phyloP scores from a whole-genome alignment of 2,113 vertebrate genomes.

The Bothrops jararaca region DNA sequence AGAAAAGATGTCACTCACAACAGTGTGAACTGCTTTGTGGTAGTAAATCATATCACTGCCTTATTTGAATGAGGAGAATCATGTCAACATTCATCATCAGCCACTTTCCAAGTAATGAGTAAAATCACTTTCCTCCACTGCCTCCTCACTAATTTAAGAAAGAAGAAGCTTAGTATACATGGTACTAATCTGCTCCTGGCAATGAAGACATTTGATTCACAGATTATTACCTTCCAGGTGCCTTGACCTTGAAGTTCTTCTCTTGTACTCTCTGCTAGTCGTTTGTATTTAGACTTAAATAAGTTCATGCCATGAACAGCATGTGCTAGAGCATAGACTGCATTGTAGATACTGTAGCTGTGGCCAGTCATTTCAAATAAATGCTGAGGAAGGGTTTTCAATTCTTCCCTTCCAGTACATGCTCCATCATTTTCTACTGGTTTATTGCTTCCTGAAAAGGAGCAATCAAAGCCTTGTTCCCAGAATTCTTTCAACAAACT shows the following conservation, averaged over 20 bases:
- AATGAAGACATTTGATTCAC: background rate
- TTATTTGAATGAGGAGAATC: no score
- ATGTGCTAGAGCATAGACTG: no score
- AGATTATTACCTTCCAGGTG: background rate
- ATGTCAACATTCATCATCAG: no score
- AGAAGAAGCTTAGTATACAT: no score
- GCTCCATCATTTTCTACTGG: background rate
- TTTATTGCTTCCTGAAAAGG: background rate
- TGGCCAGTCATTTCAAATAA: background rate
- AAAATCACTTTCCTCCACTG: no score
- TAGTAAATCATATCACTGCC: no score
- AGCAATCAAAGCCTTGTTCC: background rate
- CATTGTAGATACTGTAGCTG: no score
- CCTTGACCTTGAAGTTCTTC: background rate
- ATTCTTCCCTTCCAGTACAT: background rate
- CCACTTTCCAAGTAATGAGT: no score
- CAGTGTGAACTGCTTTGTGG: no score
- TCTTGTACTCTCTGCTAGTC: background rate
- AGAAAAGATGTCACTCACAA: no score
- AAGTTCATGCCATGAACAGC: background rate
- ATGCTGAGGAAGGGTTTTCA: background rate
- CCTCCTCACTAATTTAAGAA: no score
- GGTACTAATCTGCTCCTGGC: background rate
- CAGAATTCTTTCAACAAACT: background rate
- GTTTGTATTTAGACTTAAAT: background rate